Evolutionary conservation across 2,113 vertebrate genomes (phyloP).

Genomic region (Murina feae): DNA sequence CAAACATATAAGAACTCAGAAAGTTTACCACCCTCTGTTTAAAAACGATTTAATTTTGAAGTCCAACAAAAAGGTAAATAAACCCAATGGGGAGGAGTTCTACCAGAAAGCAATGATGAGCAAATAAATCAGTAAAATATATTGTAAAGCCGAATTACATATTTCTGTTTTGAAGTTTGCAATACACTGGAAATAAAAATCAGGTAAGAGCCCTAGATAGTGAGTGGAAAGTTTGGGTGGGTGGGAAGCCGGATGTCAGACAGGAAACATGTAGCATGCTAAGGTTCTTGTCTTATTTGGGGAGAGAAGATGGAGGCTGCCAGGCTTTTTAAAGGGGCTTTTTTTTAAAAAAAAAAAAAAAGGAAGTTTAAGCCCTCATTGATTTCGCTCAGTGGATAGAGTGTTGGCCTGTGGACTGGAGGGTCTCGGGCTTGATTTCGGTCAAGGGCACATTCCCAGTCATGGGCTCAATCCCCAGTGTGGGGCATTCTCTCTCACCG

Average conservation of each 20-base stretch:
- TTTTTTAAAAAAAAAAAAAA: not conserved
- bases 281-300: not conserved
- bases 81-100: not conserved
- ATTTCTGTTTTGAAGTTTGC: not conserved
- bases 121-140: not conserved
- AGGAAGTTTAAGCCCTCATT: too few species aligned
- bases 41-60: not conserved
- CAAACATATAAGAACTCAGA: not conserved
- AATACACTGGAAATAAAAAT: not conserved
- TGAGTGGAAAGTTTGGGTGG: not conserved
- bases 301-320: not conserved
- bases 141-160: not conserved
- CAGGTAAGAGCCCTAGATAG: not conserved
- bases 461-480: too few species aligned
- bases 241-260: not conserved
- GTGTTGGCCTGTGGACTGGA: too few species aligned
- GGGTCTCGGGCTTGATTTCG: too few species aligned
- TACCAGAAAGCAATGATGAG: not conserved
- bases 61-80: not conserved
- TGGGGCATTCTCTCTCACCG: too few species aligned
- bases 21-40: not conserved
- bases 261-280: not conserved
- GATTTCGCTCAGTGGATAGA: too few species aligned
- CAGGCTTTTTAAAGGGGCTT: not conserved
- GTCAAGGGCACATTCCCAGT: too few species aligned